Base-by-base conservation (phyloP, 2,888 invertebrate genomes). In the Heliconius hortense region DNA sequence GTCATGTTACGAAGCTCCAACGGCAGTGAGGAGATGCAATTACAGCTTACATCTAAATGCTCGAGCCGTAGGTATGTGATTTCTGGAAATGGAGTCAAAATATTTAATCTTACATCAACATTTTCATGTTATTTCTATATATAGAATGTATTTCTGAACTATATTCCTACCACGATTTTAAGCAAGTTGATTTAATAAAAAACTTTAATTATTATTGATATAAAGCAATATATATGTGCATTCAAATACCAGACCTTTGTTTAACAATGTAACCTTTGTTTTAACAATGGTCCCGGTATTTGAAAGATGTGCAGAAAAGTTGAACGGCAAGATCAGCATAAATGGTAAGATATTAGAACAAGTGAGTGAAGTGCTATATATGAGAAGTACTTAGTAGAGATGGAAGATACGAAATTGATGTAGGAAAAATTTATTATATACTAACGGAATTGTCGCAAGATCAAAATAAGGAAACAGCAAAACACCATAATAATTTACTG, bases 31-130 rank as follows among this genome's bases (percentile, higher is more conserved):
- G 97, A 96, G 89, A 99, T 98, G 85, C 97, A 96, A 93, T 99
- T 99, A 87, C 97, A 96, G 90, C 98, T 97, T 84, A 98, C 96
- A 91, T 99, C 98, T 90, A 99, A 94, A 88, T 96, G 96, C 82
- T 96, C 96, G 84, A 99, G 95, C 81, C 96, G 96, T 84, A 98
- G 95, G 92, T 97, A 97, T 83, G 98, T 97, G 85, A 98, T 95
- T 95, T 98, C 98, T 97, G 93, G 26, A 68, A 78, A 63, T 31
- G 18, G 11, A 18, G 39, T 60, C 13, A 59, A 56, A 70, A 59
- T 70, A 59, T 24, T 24, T n/a, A 24, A 13, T n/a, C 15, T 24
- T 13, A n/a, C 11, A 24, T 35, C 13, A 39, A 13, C 1, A 24
- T 64, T 39, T 0, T 0, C 26, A 21, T 53, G 8, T 53, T 43